These are phyloP conservation scores for Catostomus latipinnis DNA, from an alignment of 2,797 vertebrate genomes.

Conservation along the genomic window DNA sequence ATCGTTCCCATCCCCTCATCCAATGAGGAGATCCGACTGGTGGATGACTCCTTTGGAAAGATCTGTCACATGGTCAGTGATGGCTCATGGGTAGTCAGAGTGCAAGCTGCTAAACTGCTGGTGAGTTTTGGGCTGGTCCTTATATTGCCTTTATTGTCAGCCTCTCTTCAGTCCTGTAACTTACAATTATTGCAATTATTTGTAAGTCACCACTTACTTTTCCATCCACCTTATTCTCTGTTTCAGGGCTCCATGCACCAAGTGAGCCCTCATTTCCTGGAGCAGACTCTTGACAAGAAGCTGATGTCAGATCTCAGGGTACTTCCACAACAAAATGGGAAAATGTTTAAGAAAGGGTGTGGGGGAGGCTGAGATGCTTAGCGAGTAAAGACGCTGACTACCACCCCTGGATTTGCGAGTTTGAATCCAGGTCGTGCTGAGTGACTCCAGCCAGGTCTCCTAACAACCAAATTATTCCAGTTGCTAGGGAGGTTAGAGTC, in stretches of 20 bases:
- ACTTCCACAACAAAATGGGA: constrained; percentile 54
- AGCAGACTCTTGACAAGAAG: constrained; percentile 98
- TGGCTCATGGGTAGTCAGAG: constrained; percentile 95
- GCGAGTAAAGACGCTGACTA: too few relatives aligned
- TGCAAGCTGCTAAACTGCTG: constrained; percentile 94
- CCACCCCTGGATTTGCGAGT: too few relatives aligned
- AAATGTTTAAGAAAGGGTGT: neutral
- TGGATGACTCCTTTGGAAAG: constrained; percentile 96
- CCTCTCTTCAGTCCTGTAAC: too few relatives aligned
- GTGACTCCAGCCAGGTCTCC: too few relatives aligned
- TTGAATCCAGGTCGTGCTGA: too few relatives aligned
- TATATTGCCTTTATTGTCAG: neutral
- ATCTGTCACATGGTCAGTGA: constrained; percentile 98
- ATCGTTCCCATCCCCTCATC: constrained; percentile 97
- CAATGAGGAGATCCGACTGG: constrained; percentile 95
- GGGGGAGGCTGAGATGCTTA: too few relatives aligned
- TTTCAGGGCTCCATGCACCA: constrained; percentile 94
- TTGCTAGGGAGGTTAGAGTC: too few relatives aligned
- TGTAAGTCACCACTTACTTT: constrained; percentile 2
- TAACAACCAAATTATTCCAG: too few relatives aligned
- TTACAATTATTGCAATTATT: neutral
- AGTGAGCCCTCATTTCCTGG: constrained; percentile 96
- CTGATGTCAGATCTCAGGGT: constrained; percentile 98
- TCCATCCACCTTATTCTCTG: constrained; percentile 17
- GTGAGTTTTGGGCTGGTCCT: constrained; percentile 73